These are phyloP conservation scores for Sander vitreus DNA, from an alignment of 2,113 vertebrate species.

Conservation along the genomic window DNA sequence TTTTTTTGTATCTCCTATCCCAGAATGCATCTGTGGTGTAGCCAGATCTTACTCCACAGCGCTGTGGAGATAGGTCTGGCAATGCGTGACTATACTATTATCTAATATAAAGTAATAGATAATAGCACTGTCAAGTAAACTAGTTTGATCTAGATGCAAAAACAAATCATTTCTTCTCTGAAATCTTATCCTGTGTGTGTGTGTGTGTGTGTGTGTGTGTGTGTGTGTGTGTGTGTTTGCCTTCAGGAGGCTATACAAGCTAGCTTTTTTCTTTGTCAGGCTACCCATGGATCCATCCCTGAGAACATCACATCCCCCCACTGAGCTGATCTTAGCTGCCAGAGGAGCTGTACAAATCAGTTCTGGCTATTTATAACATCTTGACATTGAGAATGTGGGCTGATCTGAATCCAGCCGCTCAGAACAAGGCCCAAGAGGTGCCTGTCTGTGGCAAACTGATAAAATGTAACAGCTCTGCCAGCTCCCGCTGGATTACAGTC, in stretches of 20 bases:
- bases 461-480: conserved; percentile 64
- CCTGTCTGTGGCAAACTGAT: conserved; percentile 73
- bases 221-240: neutral
- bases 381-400: conserved; percentile 80
- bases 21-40: too few relatives aligned
- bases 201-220: too few relatives aligned
- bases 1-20: too few relatives aligned
- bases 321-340: conserved; percentile 46
- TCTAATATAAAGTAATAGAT: neutral
- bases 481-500: conserved; percentile 59
- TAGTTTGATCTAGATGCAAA: neutral
- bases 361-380: conserved; percentile 78
- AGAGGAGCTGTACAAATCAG: conserved; percentile 69
- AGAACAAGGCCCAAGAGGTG: conserved; percentile 64
- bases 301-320: conserved; percentile 25
- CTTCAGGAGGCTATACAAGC: neutral
- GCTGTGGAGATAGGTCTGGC: too few relatives aligned
- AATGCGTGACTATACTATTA: too few relatives aligned
- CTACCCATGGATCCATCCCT: neutral
- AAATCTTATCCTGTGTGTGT: too few relatives aligned
- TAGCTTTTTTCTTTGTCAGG: conserved; percentile 19
- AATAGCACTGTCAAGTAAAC: neutral
- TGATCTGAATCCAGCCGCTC: conserved; percentile 73
- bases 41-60: too few relatives aligned
- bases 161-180: too few relatives aligned